Evolutionary conservation across 2,797 vertebrate genomes (phyloP).

Genomic region (Todus mexicanus): DNA sequence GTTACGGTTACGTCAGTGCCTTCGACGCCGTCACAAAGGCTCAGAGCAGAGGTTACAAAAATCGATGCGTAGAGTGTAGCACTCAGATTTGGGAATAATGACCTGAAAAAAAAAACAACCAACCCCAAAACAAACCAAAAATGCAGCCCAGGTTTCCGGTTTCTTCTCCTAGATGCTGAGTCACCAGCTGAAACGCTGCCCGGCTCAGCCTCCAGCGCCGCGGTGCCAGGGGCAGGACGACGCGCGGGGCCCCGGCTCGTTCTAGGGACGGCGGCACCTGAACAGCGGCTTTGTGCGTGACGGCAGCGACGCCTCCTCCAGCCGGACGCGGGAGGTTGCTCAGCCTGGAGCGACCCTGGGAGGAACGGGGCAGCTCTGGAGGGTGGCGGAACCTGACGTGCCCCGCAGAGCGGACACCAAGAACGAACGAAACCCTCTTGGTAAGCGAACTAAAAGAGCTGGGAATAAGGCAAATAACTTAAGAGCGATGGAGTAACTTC

Average conservation of each 20-base stretch:
- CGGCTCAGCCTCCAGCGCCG: background rate
- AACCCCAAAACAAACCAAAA: background rate
- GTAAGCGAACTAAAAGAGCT: background rate
- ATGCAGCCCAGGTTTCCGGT: background rate
- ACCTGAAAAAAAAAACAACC: no score
- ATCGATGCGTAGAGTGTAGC: background rate
- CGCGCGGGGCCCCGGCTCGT: accelerated
- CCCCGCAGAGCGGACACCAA: background rate
- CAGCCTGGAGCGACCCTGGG: background rate
- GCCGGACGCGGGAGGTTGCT: background rate
- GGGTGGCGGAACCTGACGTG: background rate
- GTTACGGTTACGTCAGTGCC: background rate
- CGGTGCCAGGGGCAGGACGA: background rate
- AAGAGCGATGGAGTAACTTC: background rate
- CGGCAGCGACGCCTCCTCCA: background rate
- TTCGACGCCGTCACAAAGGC: accelerated
- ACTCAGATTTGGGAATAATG: background rate
- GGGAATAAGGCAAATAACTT: slow-evolving; percentile 30
- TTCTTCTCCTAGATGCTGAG: background rate
- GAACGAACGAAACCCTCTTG: background rate
- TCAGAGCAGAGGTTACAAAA: background rate
- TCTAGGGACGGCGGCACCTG: background rate
- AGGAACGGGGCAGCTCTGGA: background rate
- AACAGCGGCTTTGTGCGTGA: background rate
- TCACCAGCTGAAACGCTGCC: background rate